Evolutionary conservation across 2,888 invertebrate genomes (phyloP), one percentile per base, ranked within the genome.

Genomic region (Hypomecis punctinalis): DNA sequence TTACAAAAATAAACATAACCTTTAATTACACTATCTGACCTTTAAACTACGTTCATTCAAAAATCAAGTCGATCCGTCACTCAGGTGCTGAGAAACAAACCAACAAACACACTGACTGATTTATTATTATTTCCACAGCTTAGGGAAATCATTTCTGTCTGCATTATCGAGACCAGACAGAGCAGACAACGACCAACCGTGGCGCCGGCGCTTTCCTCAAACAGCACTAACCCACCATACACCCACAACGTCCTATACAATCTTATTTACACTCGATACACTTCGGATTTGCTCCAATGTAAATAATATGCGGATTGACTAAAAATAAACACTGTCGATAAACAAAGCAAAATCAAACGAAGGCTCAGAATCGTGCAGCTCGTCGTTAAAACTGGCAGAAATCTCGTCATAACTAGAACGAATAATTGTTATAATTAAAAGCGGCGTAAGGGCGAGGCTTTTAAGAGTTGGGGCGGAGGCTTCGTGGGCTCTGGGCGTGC

Each of bases 381-480:
- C 69, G 72, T 72, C 71, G 77, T 73, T 80, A 76, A 77, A 89
- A 90, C 90, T 90, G 86, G 90, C 77, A 80, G 79, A 77, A 83
- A 89, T 89, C 91, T 84, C 81, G 90, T 86, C 81, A 54, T 84
- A 91, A 90, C 91, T 90, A 89, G 91, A 85, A 85, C 71, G 73
- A 82, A 78, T 83, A 81, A 89, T 86, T 86, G 82, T 77, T 79
- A 79, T 87, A 84, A 91, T 89, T 90, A 89, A 86, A 81, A 86
- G 79, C 73, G 81, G 81, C 76, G 80, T 86, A 85, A 88, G 89
- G 89, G 88, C 85, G 86, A 75, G 74, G 76, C 81, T 82, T 90
- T 88, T 87, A 89, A 83, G 83, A 80, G 75, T 75, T 68, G 75
- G 56, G 68, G 70, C 70, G 78, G 74, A 89, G 88, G 85, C 86